Conservation (phyloP, 2,888 invertebrate genomes). For the Megaustenia siamemsis region DNA sequence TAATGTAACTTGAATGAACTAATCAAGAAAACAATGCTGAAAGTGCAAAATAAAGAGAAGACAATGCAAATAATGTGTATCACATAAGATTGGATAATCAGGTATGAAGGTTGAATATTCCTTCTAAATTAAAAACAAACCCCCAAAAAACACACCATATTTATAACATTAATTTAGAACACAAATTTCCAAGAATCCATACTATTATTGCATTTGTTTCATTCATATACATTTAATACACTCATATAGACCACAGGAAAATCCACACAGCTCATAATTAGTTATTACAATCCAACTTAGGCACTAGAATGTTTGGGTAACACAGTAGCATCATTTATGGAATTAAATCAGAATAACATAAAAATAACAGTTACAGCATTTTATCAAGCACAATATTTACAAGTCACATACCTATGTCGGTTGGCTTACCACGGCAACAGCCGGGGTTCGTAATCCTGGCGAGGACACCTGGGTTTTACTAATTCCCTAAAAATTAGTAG, state of each 20-base stretch:
- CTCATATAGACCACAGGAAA: not conserved
- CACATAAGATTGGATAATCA: not conserved
- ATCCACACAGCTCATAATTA: not conserved
- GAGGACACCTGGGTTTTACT: too few relatives aligned
- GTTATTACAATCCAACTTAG: not conserved
- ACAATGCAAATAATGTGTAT: not conserved
- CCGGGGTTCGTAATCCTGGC: too few relatives aligned
- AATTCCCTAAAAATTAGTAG: too few relatives aligned
- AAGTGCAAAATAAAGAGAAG: not conserved
- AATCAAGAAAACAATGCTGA: not conserved
- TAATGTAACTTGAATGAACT: not conserved
- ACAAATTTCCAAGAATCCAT: not conserved
- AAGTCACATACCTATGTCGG: too few relatives aligned
- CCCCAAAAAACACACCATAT: too few relatives aligned
- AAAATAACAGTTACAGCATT: not conserved
- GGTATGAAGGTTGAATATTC: not conserved
- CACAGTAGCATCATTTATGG: conserved; percentile 3
- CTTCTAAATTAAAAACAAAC: not conserved
- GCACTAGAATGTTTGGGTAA: conserved; percentile 26
- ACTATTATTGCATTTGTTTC: not conserved
- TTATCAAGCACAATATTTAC: too few relatives aligned
- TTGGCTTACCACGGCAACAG: too few relatives aligned
- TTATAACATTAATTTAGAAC: too few relatives aligned
- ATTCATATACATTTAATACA: not conserved
- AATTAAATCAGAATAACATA: not conserved